phyloP scores from a whole-genome alignment of 2,888 invertebrate genomes.

The Lithophane ornitopus region DNA sequence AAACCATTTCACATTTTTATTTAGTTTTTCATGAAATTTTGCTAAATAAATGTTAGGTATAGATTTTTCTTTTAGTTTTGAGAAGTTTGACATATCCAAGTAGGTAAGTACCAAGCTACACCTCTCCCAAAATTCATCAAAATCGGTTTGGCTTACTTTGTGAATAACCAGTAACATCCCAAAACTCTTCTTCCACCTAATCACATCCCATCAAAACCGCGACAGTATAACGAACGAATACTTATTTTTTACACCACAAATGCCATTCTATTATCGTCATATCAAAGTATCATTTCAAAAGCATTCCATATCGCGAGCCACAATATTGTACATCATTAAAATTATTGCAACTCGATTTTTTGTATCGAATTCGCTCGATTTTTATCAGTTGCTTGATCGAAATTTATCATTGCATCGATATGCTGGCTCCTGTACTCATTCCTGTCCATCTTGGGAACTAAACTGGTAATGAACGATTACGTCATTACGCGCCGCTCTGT shows the following conservation, averaged over 20 bases:
- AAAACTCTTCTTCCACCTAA: not conserved
- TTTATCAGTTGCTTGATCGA: slow-evolving; percentile 49
- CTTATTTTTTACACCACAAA: slow-evolving; percentile 43
- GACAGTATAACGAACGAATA: not conserved
- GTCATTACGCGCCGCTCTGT: slow-evolving; percentile 71
- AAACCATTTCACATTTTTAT: too few relatives aligned
- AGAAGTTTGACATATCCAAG: too few relatives aligned
- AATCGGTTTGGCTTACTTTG: not conserved
- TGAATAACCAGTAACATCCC: not conserved
- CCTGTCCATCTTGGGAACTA: slow-evolving; percentile 56
- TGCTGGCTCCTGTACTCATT: slow-evolving; percentile 59
- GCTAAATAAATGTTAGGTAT: too few relatives aligned
- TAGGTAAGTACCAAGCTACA: too few relatives aligned
- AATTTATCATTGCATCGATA: slow-evolving; percentile 28
- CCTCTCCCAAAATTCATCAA: not conserved
- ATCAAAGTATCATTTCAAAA: slow-evolving; percentile 52
- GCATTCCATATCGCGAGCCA: slow-evolving; percentile 57
- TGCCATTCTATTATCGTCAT: slow-evolving; percentile 47
- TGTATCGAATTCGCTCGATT: slow-evolving; percentile 38
- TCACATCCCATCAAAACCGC: slow-evolving; percentile 1
- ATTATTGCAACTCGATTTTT: slow-evolving; percentile 52
- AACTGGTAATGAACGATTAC: slow-evolving; percentile 68
- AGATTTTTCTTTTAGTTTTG: too few relatives aligned
- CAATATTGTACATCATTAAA: slow-evolving; percentile 62
- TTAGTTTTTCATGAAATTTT: too few relatives aligned